phyloP scores from a whole-genome alignment of 1,140 invertebrate species.

The Drosophila mojavensis region DNA sequence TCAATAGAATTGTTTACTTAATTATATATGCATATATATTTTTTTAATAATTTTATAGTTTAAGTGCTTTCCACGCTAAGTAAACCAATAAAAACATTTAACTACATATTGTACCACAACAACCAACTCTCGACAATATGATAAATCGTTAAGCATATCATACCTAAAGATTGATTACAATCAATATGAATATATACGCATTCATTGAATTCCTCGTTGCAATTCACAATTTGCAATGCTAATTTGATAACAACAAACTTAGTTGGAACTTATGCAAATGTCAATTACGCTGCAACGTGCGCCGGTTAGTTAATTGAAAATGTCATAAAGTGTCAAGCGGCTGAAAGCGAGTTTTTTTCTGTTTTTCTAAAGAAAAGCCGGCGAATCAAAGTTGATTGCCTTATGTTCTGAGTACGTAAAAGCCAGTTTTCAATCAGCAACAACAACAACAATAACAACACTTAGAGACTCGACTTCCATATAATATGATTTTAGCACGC shows the following conservation, averaged over 20 bases:
- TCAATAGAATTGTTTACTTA: no score
- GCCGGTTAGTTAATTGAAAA: constrained; percentile 24
- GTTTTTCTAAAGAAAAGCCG: constrained; percentile 26
- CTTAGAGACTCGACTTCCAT: not conserved
- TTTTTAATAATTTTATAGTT: no score
- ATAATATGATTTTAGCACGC: not conserved
- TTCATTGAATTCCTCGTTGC: constrained; percentile 10
- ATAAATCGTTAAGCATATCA: not conserved
- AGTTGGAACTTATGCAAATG: constrained; percentile 9
- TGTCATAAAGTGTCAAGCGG: not conserved
- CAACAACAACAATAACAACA: not conserved
- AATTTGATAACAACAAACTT: constrained; percentile 2
- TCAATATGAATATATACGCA: not conserved
- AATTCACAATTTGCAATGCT: constrained; percentile 10
- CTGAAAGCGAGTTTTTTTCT: constrained; percentile 18
- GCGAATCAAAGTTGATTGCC: constrained; percentile 13
- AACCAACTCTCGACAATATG: not conserved
- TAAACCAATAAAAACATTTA: no score
- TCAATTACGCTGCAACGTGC: constrained; percentile 30
- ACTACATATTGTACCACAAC: no score
- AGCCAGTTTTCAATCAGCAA: constrained; percentile 38
- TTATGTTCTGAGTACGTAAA: constrained; percentile 1
- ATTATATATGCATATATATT: no score
- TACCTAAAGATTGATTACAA: not conserved
- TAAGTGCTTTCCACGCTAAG: no score